These are phyloP conservation scores for Drosophila lacertosa DNA, from an alignment of 1,140 invertebrate genomes.

Conservation along the genomic window DNA sequence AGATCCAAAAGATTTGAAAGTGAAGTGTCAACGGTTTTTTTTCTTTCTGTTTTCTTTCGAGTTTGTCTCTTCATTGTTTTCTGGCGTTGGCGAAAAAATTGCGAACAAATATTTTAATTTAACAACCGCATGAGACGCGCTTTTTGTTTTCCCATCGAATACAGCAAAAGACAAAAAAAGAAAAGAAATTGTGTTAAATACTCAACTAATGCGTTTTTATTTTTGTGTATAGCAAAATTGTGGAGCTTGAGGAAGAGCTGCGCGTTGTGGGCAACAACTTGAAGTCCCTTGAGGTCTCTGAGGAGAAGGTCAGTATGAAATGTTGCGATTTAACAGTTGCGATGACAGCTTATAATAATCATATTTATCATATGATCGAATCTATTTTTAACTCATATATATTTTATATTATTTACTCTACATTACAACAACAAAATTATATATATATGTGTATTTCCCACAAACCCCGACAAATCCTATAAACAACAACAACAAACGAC, in stretches of 20 bases:
- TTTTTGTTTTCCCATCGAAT: constrained; percentile 40
- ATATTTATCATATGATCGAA: neutral
- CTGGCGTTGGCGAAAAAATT: constrained; percentile 27
- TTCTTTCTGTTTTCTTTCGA: too few relatives aligned
- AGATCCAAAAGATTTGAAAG: constrained; percentile 35
- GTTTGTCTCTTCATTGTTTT: constrained; percentile 11
- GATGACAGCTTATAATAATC: neutral
- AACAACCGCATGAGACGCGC: constrained; percentile 29
- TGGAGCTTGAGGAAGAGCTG: constrained; percentile 99
- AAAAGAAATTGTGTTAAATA: constrained; percentile 20
- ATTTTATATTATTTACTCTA: constrained; percentile 23
- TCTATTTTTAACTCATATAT: constrained; percentile 15
- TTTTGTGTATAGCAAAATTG: constrained; percentile 96
- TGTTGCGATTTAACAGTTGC: constrained; percentile 25
- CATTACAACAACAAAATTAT: constrained; percentile 35
- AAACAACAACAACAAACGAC: constrained; percentile 60
- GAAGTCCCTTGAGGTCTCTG: constrained; percentile 99
- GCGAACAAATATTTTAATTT: constrained; percentile 32
- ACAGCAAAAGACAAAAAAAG: constrained; percentile 31
- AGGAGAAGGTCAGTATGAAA: constrained; percentile 95
- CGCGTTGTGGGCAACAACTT: constrained; percentile 99
- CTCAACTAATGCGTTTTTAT: constrained; percentile 16
- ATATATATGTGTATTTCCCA: constrained; percentile 39
- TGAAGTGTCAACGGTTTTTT: constrained; percentile 60
- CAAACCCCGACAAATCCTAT: constrained; percentile 16